phyloP scores from a whole-genome alignment of 1,140 invertebrate species.

The Mercenaria mercenaria region DNA sequence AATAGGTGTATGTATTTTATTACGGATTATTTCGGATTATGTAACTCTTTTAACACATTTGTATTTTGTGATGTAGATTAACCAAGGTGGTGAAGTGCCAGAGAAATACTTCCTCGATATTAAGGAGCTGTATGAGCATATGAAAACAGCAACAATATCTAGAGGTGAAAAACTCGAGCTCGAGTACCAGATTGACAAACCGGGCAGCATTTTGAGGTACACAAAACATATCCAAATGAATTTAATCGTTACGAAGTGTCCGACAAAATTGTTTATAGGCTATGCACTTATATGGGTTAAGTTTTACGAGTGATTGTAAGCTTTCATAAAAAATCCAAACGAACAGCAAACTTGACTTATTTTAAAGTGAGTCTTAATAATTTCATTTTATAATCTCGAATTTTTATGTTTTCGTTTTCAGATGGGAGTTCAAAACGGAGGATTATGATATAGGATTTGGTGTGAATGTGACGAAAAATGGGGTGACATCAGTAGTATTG shows the following conservation, averaged over 20 bases:
- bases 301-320: no score
- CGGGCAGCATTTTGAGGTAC: constrained; percentile 73
- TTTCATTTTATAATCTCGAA: no score
- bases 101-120: constrained; percentile 89
- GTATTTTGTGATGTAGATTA: constrained; percentile 87
- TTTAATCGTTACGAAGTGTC: no score
- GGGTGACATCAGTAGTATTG: constrained; percentile 88
- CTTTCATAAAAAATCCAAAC: no score
- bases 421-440: constrained; percentile 96
- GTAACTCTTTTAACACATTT: not conserved
- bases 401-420: no score
- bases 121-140: constrained; percentile 60
- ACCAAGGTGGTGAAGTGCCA: constrained; percentile 92
- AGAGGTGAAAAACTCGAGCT: constrained; percentile 67
- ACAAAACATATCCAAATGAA: no score
- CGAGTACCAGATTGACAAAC: constrained; percentile 67
- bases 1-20: no score
- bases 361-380: no score
- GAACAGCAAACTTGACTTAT: no score
- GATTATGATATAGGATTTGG: constrained; percentile 96
- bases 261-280: no score
- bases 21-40: no score
- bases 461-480: constrained; percentile 89
- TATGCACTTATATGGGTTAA: no score
- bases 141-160: constrained; percentile 69